Evolutionary conservation across 2,113 vertebrate genomes (phyloP).

Genomic region (Urocolius indicus): DNA sequence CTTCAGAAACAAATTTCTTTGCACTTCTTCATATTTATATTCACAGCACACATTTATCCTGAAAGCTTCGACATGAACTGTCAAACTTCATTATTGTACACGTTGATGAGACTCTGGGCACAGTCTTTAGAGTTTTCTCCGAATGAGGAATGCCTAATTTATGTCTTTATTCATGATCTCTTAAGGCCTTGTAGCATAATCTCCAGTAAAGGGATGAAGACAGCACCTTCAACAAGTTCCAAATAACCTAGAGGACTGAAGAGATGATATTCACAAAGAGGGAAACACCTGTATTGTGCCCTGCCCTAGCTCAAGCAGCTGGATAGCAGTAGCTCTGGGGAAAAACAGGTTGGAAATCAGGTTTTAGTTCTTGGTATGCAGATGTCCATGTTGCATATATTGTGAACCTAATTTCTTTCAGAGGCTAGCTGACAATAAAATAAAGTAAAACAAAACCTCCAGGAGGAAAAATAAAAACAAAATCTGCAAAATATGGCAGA

Average conservation of each 20-base stretch:
- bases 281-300: neutral
- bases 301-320: neutral
- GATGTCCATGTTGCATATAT: neutral
- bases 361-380: neutral
- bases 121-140: neutral
- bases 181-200: neutral
- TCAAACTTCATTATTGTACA: conserved; percentile 5
- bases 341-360: neutral
- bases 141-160: neutral
- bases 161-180: neutral
- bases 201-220: neutral
- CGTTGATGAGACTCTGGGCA: neutral
- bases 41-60: neutral
- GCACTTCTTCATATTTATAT: conserved; percentile 17
- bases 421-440: neutral
- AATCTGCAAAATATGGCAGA: neutral
- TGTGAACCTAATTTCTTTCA: neutral
- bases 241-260: neutral
- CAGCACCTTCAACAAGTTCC: neutral
- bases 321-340: neutral
- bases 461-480: rapidly evolving
- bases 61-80: neutral
- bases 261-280: rapidly evolving
- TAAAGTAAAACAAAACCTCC: neutral
- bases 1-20: neutral